Evolutionary conservation across 2,888 invertebrate species (phyloP), one percentile per base, ranked within the genome.

Genomic region (Lasioglossum figueresi): DNA sequence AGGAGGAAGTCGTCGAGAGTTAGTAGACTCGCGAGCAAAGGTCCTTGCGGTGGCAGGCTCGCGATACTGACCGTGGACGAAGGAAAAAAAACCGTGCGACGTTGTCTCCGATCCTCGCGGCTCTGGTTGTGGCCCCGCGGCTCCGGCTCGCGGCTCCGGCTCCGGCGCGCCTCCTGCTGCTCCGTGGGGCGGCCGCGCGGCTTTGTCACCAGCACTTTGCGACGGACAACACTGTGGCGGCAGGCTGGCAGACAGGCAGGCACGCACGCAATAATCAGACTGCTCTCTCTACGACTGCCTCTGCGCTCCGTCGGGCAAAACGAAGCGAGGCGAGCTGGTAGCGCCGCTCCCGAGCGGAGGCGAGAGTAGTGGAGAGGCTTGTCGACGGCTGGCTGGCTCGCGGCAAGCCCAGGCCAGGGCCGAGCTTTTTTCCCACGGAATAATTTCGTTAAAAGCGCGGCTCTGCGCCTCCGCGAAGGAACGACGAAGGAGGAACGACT

Each of bases 401-500:
- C 81, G 82, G 82, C 68, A 37, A 68, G 68, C 80, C 84, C 82
- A 80, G 82, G 79, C 84, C 82, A 80, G 82, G 79, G 76, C 74
- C 86, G 84, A 78, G 63, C 59, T 27, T 37, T 37, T 79, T 77
- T 80, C 74, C 59, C 87, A 78, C 84, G 76, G 86, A 89, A 90
- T 93, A 93, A 93, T 93, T 93, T 93, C 91, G 92, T 93, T 94
- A 93, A 90, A 90, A 88, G 86, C 92, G 91, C 76, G 59, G 76
- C 91, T 91, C 92, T 90, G 90, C 90, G 83, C 84, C 84, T 84
- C 75, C 34, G 71, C 93, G 93, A 93, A 93, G 93, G 92, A 92
- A 92, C 93, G 92, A 92, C 93, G 93, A 93, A 93, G 92, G 93
- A 93, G 92, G 92, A 89, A 92, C 93, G 92, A 92, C 94, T 93